Evolutionary conservation across 1,140 invertebrate genomes (phyloP).

Genomic region (Carposina sasakii): DNA sequence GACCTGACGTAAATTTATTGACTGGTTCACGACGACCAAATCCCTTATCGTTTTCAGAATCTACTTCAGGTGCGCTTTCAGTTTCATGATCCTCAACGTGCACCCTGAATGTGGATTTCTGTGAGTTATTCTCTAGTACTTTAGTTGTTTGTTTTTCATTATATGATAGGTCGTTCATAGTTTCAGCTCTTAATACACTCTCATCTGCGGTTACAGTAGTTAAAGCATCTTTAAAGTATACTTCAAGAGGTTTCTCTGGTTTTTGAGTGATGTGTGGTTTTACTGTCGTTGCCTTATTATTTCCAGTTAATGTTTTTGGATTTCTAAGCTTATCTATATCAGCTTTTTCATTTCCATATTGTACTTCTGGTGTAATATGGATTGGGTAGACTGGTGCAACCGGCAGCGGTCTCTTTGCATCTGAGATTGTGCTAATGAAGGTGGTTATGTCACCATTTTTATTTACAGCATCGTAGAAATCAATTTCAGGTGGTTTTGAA

Average conservation of each 20-base stretch:
- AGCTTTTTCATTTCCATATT: constrained; percentile 67
- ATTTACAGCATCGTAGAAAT: constrained; percentile 56
- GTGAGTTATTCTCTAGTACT: constrained; percentile 22
- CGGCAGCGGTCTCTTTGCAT: constrained; percentile 40
- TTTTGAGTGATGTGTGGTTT: constrained; percentile 64
- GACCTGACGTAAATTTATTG: constrained; percentile 76
- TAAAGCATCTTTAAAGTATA: constrained; percentile 40
- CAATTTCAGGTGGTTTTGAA: constrained; percentile 58
- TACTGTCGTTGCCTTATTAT: constrained; percentile 44
- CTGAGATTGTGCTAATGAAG: constrained; percentile 29
- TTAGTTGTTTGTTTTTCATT: constrained; percentile 31
- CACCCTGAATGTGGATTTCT: constrained; percentile 11
- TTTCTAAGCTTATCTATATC: constrained; percentile 44
- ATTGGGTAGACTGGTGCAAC: constrained; percentile 59
- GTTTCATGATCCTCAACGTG: constrained; percentile 10
- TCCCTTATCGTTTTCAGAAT: too few relatives aligned
- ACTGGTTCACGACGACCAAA: too few relatives aligned
- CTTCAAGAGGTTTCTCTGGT: constrained; percentile 56
- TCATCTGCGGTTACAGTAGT: neutral
- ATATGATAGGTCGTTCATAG: constrained; percentile 25
- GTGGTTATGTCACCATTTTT: constrained; percentile 40
- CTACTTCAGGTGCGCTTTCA: constrained; percentile 30
- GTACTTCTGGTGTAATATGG: constrained; percentile 64
- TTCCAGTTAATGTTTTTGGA: constrained; percentile 43
- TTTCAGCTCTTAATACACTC: constrained; percentile 12